phyloP scores from a whole-genome alignment of 2,888 invertebrate species.

The Cheilosia variabilis region DNA sequence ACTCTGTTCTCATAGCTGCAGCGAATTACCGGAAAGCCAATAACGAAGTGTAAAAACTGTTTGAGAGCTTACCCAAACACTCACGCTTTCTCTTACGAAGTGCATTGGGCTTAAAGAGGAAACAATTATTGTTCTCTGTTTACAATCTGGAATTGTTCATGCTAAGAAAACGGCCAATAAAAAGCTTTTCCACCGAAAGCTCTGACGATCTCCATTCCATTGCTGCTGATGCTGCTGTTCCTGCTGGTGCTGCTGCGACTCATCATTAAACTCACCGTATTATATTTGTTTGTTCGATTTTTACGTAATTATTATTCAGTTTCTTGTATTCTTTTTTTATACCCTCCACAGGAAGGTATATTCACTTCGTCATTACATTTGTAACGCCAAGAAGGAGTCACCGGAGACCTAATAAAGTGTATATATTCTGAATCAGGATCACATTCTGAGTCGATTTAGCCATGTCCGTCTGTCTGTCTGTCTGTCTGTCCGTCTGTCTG shows the following conservation, averaged over 20 bases:
- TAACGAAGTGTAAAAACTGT: background rate
- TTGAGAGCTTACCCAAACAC: background rate
- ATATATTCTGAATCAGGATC: too few relatives aligned
- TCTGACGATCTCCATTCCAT: conserved; percentile 3
- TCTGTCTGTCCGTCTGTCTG: too few relatives aligned
- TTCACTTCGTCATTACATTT: too few relatives aligned
- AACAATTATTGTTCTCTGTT: background rate
- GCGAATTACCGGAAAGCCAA: conserved; percentile 12
- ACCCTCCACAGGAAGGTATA: too few relatives aligned
- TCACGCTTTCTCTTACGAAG: background rate
- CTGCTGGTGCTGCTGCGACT: conserved; percentile 3
- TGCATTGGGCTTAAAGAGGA: background rate
- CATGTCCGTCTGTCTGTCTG: too few relatives aligned
- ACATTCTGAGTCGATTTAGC: too few relatives aligned
- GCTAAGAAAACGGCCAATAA: background rate
- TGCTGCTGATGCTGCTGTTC: conserved; percentile 1
- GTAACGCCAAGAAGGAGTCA: too few relatives aligned
- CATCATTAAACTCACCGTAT: background rate
- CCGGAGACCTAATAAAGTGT: too few relatives aligned
- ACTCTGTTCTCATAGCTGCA: conserved; percentile 1
- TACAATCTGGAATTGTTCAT: background rate
- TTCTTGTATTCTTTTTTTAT: too few relatives aligned
- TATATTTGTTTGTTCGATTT: background rate
- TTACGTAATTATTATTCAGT: too few relatives aligned
- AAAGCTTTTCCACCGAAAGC: background rate